Evolutionary conservation across 2,797 vertebrate species (phyloP).

Genomic region (Australoheros facetus): DNA sequence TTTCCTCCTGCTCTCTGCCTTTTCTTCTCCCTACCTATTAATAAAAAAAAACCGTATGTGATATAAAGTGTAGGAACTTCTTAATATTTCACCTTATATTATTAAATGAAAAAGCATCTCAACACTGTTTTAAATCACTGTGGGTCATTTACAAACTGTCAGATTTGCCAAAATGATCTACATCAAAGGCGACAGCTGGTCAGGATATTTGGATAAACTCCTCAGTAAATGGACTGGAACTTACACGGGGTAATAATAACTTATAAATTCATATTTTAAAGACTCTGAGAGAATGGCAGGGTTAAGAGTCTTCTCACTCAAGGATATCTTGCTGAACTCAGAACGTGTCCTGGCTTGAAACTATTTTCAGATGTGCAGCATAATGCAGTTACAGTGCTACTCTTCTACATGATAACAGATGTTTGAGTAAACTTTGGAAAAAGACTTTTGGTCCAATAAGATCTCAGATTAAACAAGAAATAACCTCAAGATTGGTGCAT

Average conservation of each 20-base stretch:
- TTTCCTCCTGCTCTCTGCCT: not conserved
- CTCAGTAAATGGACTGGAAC: not conserved
- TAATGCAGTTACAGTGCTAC: conserved; percentile 1
- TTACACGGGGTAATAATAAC: not conserved
- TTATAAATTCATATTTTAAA: conserved; percentile 21
- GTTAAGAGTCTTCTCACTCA: conserved; percentile 8
- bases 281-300: conserved; percentile 11
- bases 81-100: not conserved
- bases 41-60: not conserved
- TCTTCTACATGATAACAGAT: not conserved
- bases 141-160: conserved; percentile 21
- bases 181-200: conserved; percentile 32
- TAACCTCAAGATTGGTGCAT: not conserved
- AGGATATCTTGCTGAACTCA: conserved; percentile 5
- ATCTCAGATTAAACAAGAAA: not conserved
- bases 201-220: conserved; percentile 40
- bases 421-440: not conserved
- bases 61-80: not conserved
- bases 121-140: conserved; percentile 30
- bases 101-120: not conserved
- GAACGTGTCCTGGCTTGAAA: conserved; percentile 35
- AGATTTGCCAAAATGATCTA: conserved; percentile 34
- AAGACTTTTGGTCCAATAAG: not conserved
- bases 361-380: not conserved
- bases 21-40: not conserved